Evolutionary conservation across 2,113 vertebrate species (phyloP).

Genomic region (Salvelinus alpinus): DNA sequence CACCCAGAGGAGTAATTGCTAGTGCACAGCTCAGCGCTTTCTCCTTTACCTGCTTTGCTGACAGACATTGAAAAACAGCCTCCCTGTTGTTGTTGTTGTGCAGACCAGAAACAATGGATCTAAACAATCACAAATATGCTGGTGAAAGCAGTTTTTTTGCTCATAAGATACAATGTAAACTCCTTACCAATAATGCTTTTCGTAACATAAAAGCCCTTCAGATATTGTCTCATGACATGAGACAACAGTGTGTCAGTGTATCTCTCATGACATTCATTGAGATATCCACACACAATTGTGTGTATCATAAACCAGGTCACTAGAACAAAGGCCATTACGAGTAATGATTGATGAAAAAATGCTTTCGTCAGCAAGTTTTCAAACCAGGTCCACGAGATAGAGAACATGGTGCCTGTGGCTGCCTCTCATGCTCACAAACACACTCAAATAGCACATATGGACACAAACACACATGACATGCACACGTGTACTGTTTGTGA

Average conservation of each 20-base stretch:
- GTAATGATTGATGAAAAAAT: constrained; percentile 29
- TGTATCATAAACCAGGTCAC: constrained; percentile 24
- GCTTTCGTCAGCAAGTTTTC: constrained; percentile 28
- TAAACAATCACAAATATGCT: constrained; percentile 59
- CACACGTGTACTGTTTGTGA: constrained; percentile 8
- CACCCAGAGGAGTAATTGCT: constrained; percentile 47
- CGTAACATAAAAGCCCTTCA: constrained; percentile 21
- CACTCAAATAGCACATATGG: neutral
- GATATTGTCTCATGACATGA: constrained; percentile 27
- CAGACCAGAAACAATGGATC: constrained; percentile 54
- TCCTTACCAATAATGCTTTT: too few relatives aligned
- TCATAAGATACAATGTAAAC: too few relatives aligned
- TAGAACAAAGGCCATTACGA: constrained; percentile 40
- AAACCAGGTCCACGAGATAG: constrained; percentile 1
- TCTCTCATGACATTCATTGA: too few relatives aligned
- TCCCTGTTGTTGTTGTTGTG: constrained; percentile 39
- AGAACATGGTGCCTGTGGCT: neutral
- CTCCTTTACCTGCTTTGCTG: constrained; percentile 61
- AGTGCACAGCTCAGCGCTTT: constrained; percentile 59
- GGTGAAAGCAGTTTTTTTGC: constrained; percentile 45
- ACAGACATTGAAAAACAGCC: constrained; percentile 49
- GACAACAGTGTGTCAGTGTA: too few relatives aligned
- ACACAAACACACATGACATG: neutral
- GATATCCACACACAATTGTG: constrained; percentile 11
- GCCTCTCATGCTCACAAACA: neutral